A percentile compares a stretch with the other conserved stretches of the same genome.
phyloP scores from a whole-genome alignment of 2,113 vertebrate genomes.

The Stigmatopora argus region DNA sequence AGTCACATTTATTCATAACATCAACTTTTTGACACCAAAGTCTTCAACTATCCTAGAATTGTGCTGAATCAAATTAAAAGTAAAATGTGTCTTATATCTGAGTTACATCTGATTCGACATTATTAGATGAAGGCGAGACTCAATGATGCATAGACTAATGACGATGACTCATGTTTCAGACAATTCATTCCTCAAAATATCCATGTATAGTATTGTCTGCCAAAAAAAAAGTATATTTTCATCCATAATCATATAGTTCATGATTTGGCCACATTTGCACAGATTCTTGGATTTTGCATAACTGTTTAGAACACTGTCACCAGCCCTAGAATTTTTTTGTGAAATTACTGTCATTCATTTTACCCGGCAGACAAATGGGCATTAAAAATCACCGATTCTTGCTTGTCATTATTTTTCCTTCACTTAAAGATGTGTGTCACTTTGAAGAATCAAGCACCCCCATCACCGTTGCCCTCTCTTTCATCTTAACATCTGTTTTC shows the following conservation, averaged over 20 bases:
- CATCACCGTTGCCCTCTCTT: not conserved
- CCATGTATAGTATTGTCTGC: not conserved
- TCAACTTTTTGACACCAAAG: no score
- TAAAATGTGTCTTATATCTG: not conserved
- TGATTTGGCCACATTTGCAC: conserved; percentile 24
- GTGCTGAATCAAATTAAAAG: no score
- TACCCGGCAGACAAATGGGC: conserved; percentile 37
- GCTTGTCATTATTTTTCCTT: conserved; percentile 7
- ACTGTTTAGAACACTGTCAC: conserved; percentile 29
- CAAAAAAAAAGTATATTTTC: not conserved
- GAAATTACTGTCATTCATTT: conserved; percentile 60
- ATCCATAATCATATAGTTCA: not conserved
- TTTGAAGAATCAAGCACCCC: conserved; percentile 25
- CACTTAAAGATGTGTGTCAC: conserved; percentile 31
- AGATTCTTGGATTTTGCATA: not conserved
- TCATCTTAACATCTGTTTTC: conserved; percentile 61
- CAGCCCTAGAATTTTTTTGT: conserved; percentile 48
- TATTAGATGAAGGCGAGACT: not conserved
- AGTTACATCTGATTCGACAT: no score
- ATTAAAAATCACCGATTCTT: conserved; percentile 13
- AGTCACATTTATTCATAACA: no score
- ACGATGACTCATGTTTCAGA: not conserved
- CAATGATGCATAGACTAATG: not conserved
- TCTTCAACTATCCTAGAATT: no score
- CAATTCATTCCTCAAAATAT: not conserved